Conservation (phyloP, 1,140 invertebrate species). For the Ceratitis capitata region DNA sequence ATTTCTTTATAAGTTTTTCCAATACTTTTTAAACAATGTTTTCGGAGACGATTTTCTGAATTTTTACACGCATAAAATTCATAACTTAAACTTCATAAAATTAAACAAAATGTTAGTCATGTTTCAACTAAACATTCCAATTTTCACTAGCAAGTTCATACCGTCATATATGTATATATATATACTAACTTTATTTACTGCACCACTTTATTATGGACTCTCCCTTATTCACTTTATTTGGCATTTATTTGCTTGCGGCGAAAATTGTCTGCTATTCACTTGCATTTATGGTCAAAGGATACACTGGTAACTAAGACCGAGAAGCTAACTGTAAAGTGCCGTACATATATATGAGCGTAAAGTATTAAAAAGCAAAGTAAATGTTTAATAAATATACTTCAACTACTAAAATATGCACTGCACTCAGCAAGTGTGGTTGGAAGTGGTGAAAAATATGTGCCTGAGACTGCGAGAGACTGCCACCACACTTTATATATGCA, state of each 20-base stretch:
- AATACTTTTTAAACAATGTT: too few relatives aligned
- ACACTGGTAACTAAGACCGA: too few relatives aligned
- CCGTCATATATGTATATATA: background rate
- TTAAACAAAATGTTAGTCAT: background rate
- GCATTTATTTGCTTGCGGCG: background rate
- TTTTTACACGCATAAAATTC: too few relatives aligned
- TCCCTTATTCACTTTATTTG: background rate
- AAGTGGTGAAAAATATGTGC: too few relatives aligned
- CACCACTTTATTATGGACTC: background rate
- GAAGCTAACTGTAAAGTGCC: background rate
- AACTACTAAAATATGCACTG: background rate
- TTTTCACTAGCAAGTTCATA: background rate
- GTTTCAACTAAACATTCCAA: background rate
- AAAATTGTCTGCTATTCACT: conserved; percentile 15
- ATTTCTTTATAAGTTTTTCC: background rate
- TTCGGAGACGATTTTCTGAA: too few relatives aligned
- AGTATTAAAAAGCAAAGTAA: too few relatives aligned
- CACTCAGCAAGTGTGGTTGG: background rate
- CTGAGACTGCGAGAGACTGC: background rate
- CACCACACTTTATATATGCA: too few relatives aligned
- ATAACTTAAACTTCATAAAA: too few relatives aligned
- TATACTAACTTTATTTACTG: background rate
- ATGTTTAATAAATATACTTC: background rate
- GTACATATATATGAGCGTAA: background rate
- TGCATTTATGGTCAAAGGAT: conserved; percentile 2